Base-by-base conservation (phyloP, 2,888 invertebrate species). In the Argyresthia albistria region DNA sequence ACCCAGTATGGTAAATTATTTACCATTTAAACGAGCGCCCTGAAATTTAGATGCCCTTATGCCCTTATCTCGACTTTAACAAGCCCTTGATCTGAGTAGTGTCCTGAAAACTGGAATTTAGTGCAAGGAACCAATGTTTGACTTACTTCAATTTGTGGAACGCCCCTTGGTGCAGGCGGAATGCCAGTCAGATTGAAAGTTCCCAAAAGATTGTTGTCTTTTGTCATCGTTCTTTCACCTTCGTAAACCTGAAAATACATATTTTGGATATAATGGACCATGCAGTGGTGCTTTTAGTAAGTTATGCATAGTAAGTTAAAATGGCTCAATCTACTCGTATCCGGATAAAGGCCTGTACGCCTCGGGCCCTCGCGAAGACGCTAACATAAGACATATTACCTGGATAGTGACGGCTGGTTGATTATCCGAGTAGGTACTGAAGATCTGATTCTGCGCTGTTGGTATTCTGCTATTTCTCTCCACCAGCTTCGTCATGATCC, bases 381-480 rank as follows among this genome's bases (percentile, higher is more conserved):
- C n/a, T n/a, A n/a, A n/a, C n/a, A n/a, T n/a, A n/a, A n/a, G n/a
- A n/a, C n/a, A n/a, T n/a, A n/a, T n/a, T 16, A 89, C 91, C 81
- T 94, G 94, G 62, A 97, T 95, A 39, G 94, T 93, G 0, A 97
- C 96, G 43, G 94, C 95, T 15, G 95, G 93, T 71, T 98, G 97
- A 67, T 97, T 97, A 78, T 98, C 97, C 12, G 95, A 88, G 70
- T 97, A 97, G 0, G 97, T 98, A 4, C 97, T 95, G 70, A 97
- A 98, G 0, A 91, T 92, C 56, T 93, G 91, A 61, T 93, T 93
- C 62, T 94, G 93, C 58, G 93, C 93, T 63, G 91, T 93, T 1
- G 95, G 95, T 67, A 95, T 95, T 55, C 93, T 90, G 0, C 93
- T 90, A 66, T 95, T 95, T 60, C 96, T 90, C 67, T 95, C 94